Evolutionary conservation across 1,140 invertebrate genomes (phyloP).

Genomic region (Procambarus clarkii): DNA sequence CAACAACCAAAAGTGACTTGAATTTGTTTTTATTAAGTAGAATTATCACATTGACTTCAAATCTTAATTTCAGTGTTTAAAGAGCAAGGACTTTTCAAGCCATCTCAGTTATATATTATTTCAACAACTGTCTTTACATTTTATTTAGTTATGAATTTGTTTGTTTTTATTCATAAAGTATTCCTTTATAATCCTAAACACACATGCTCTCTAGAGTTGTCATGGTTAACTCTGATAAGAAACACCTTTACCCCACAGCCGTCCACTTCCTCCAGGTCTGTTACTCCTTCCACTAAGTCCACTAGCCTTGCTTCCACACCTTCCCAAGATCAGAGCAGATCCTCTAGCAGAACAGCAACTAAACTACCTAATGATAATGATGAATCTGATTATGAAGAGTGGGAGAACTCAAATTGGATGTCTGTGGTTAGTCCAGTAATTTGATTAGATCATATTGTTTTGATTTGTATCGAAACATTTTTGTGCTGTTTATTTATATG

Average conservation of each 20-base stretch:
- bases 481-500: too few species aligned
- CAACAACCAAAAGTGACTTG: background rate
- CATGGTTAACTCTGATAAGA: background rate
- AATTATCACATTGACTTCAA: too few species aligned
- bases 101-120: too few species aligned
- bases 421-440: slow-evolving; percentile 18
- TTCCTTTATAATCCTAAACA: background rate
- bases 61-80: too few species aligned
- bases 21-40: too few species aligned
- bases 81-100: too few species aligned
- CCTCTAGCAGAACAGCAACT: slow-evolving; percentile 18
- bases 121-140: background rate
- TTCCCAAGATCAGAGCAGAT: background rate
- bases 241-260: background rate
- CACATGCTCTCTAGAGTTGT: background rate
- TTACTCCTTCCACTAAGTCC: slow-evolving; percentile 28
- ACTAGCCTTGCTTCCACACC: slow-evolving; percentile 25
- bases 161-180: background rate
- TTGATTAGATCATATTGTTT: background rate
- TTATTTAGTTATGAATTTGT: background rate
- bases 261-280: slow-evolving; percentile 16
- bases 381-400: slow-evolving; percentile 35
- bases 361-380: slow-evolving; percentile 27
- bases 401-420: slow-evolving; percentile 33
- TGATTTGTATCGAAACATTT: background rate